phyloP scores from a whole-genome alignment of 2,113 vertebrate genomes.

The Trichomycterus rosablanca region DNA sequence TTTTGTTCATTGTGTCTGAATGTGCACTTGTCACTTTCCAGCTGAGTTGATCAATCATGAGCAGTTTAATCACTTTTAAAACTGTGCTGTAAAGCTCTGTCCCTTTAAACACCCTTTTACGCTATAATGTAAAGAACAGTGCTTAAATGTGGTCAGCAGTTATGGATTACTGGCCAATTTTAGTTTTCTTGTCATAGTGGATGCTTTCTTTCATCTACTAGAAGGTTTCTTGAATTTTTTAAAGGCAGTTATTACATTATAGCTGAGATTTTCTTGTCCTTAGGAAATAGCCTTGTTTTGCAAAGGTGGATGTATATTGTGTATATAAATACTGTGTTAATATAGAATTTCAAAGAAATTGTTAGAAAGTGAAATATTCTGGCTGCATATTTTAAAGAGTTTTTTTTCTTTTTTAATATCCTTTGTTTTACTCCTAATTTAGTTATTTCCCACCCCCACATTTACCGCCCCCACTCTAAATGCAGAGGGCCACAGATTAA shows the following conservation, averaged over 20 bases:
- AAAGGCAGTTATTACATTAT: too few species aligned
- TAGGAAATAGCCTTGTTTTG: too few species aligned
- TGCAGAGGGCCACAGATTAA: too few species aligned
- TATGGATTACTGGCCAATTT: not conserved
- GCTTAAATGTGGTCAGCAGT: not conserved
- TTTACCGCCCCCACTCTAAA: too few species aligned
- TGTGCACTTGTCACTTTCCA: slow-evolving; percentile 31
- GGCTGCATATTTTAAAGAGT: too few species aligned
- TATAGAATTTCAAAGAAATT: slow-evolving; percentile 3
- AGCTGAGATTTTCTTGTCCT: too few species aligned
- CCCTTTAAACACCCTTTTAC: slow-evolving; percentile 17
- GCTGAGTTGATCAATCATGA: not conserved
- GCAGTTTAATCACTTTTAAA: slow-evolving; percentile 1
- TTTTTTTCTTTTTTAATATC: too few species aligned
- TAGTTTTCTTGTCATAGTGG: slow-evolving; percentile 4
- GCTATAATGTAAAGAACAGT: slow-evolving; percentile 15
- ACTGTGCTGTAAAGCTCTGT: slow-evolving; percentile 11
- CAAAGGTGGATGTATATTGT: too few species aligned
- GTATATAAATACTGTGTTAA: slow-evolving; percentile 1
- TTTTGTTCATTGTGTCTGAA: slow-evolving; percentile 8
- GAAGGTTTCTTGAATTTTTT: too few species aligned
- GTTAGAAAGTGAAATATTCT: not conserved
- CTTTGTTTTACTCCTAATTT: too few species aligned
- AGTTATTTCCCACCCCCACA: too few species aligned
- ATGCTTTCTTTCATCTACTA: slow-evolving; percentile 22